These are phyloP conservation scores for Diabrotica balteata DNA, from an alignment of 2,888 invertebrate species.

Conservation along the genomic window DNA sequence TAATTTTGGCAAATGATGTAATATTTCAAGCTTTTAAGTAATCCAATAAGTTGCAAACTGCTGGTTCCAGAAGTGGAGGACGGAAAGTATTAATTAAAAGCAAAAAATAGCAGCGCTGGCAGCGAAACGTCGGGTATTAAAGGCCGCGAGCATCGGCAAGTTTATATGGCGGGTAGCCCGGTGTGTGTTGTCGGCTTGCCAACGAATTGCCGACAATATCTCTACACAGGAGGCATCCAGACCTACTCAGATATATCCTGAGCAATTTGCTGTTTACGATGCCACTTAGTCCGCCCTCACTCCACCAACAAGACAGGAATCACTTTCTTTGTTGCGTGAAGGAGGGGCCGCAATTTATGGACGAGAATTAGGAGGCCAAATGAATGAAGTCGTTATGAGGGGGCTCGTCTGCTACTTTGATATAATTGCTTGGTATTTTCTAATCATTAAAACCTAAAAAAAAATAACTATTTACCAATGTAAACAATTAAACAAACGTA, in stretches of 20 bases:
- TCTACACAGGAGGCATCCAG: conserved; percentile 49
- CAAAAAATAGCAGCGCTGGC: background rate
- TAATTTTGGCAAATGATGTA: background rate
- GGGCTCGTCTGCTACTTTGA: background rate
- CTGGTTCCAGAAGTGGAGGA: background rate
- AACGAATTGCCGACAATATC: conserved; percentile 54
- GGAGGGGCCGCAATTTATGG: conserved; percentile 16
- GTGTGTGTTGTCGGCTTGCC: conserved; percentile 28
- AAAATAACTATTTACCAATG: too few relatives aligned
- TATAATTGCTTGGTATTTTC: conserved; percentile 7
- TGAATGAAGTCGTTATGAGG: conserved; percentile 20
- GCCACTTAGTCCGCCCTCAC: conserved; percentile 47
- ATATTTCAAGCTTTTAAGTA: background rate
- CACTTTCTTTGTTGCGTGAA: conserved; percentile 27
- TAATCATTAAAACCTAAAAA: too few relatives aligned
- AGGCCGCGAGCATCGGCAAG: conserved; percentile 1
- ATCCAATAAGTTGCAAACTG: background rate
- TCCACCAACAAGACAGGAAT: conserved; percentile 30
- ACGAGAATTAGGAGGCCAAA: conserved; percentile 18
- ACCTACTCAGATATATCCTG: conserved; percentile 54
- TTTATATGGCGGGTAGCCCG: conserved; percentile 3
- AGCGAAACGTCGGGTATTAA: background rate
- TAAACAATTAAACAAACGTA: too few relatives aligned
- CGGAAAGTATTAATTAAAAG: background rate
- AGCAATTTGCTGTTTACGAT: conserved; percentile 59